Percentiles rank a stretch among this genome's conserved stretches.
Conservation (phyloP, 2,113 vertebrate species). For the Casuarius casuarius region DNA sequence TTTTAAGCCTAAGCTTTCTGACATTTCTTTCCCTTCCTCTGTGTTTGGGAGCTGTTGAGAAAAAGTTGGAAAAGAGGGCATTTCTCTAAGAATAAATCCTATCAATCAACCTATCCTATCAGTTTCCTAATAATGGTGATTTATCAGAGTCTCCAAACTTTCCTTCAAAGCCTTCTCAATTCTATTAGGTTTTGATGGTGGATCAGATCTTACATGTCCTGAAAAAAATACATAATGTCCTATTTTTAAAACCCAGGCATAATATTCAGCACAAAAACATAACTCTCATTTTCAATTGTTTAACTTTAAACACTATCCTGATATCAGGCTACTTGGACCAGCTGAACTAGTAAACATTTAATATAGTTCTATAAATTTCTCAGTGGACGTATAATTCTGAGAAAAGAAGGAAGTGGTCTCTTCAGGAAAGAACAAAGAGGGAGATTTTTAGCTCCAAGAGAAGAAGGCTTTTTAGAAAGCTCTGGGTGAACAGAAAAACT, state of each 20-base stretch:
- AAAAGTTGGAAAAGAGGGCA: not conserved
- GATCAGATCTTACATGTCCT: not conserved
- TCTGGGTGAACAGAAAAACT: not conserved
- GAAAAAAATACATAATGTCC: not conserved
- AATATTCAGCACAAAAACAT: not conserved
- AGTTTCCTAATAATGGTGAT: not conserved
- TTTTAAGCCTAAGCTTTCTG: not conserved
- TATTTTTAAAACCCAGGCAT: not conserved
- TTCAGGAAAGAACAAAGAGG: not conserved
- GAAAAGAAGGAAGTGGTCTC: not conserved
- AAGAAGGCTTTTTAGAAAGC: not conserved
- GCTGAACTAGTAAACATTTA: not conserved
- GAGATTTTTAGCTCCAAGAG: not conserved
- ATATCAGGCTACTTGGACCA: not conserved
- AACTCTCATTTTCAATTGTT: not conserved
- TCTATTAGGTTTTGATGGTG: not conserved
- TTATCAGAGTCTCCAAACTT: not conserved
- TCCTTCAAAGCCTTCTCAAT: not conserved
- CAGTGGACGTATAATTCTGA: not conserved
- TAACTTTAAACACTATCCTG: not conserved
- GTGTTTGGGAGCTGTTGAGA: not conserved
- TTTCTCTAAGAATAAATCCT: not conserved
- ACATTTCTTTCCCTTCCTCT: not conserved
- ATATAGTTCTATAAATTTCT: not conserved
- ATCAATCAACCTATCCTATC: not conserved